Conservation (phyloP, 2,888 invertebrate genomes). For the Dermolepida albohirtum region DNA sequence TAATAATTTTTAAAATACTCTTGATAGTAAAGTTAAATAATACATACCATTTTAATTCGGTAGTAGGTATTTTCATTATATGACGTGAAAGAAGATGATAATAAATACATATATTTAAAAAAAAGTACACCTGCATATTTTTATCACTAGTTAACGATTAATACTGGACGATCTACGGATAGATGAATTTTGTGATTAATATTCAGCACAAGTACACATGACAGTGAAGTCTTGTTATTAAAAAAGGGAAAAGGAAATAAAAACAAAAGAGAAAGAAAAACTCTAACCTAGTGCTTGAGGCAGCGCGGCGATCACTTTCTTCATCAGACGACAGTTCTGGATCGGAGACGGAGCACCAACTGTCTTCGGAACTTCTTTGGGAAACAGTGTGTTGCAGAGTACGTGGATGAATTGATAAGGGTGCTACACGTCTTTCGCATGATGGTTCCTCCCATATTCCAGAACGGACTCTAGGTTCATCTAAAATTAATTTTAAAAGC, state of each 20-base stretch:
- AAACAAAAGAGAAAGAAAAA: neutral
- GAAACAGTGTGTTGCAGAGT: conserved; percentile 61
- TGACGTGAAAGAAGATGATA: neutral
- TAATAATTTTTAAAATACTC: too few species aligned
- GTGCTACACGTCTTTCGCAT: conserved; percentile 64
- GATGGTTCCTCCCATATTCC: conserved; percentile 83
- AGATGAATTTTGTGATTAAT: conserved; percentile 34
- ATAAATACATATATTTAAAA: neutral
- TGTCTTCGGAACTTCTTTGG: conserved; percentile 71
- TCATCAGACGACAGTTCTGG: conserved; percentile 74
- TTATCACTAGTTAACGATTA: conserved; percentile 13
- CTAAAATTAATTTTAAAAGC: conserved; percentile 63
- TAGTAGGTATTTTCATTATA: conserved; percentile 21
- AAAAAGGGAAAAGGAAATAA: conserved; percentile 10
- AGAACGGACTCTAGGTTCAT: conserved; percentile 83
- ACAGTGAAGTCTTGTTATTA: conserved; percentile 35
- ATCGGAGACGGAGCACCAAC: conserved; percentile 75
- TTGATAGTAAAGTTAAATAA: too few species aligned
- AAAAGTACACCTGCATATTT: conserved; percentile 1
- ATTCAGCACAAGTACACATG: conserved; percentile 32
- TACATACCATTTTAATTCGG: conserved; percentile 19
- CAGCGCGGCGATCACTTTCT: conserved; percentile 70
- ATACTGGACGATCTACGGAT: conserved; percentile 7
- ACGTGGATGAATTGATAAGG: conserved; percentile 68
- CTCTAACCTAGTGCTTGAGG: conserved; percentile 67